Percentiles rank a stretch among this genome's conserved stretches.
Conservation (phyloP, 37 sponge, comb jelly and placozoan genomes). For the Geodia barretti region DNA sequence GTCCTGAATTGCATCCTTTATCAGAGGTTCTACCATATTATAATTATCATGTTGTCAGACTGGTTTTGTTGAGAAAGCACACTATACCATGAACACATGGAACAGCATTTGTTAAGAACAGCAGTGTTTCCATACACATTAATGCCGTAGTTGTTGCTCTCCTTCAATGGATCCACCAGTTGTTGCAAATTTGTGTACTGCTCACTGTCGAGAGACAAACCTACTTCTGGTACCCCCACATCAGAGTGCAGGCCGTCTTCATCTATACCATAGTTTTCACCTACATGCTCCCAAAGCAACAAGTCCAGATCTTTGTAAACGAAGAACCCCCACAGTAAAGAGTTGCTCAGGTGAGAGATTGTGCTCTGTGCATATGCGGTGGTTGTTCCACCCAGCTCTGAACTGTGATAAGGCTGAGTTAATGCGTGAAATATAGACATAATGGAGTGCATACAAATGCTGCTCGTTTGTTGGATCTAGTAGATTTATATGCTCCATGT, state of each 20-base stretch:
- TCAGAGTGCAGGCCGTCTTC: background rate
- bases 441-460: conserved; percentile 55
- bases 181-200: background rate
- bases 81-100: too few species aligned
- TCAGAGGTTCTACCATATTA: too few species aligned
- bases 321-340: conserved; percentile 11
- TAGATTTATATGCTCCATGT: conserved; percentile 20
- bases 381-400: conserved; percentile 43
- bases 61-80: too few species aligned
- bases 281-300: conserved; percentile 20
- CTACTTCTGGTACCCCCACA: background rate
- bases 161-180: background rate
- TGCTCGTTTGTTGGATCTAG: conserved; percentile 37
- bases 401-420: conserved; percentile 23
- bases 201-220: background rate
- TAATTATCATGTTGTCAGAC: too few species aligned
- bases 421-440: conserved; percentile 55
- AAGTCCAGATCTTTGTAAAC: conserved; percentile 13
- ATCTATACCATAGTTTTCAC: conserved; percentile 15
- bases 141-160: conserved; percentile 2
- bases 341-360: conserved; percentile 40
- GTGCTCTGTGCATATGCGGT: conserved; percentile 38
- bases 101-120: too few species aligned
- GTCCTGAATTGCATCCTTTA: too few species aligned
- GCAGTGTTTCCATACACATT: background rate